phyloP scores from a whole-genome alignment of 2,888 invertebrate genomes.

The Cetonia aurata region DNA sequence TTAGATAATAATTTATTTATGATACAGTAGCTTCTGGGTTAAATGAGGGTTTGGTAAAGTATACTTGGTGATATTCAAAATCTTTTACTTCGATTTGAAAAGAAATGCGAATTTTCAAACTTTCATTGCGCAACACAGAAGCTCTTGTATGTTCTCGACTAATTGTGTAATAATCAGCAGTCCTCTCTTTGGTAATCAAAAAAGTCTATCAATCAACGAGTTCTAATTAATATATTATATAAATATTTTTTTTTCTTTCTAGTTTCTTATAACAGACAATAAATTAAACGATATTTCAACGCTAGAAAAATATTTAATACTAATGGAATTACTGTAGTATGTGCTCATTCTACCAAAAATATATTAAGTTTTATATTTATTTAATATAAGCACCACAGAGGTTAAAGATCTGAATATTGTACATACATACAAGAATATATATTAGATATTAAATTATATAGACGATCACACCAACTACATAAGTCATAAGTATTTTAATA shows the following conservation, averaged over 20 bases:
- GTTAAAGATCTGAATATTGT: no score
- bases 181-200: conserved; percentile 24
- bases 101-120: no score
- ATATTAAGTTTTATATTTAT: no score
- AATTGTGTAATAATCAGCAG: conserved; percentile 11
- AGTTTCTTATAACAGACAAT: conserved; percentile 20
- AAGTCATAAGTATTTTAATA: no score
- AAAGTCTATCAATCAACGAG: conserved; percentile 7
- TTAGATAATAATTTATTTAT: no score
- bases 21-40: not conserved
- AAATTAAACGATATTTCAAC: conserved; percentile 15
- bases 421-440: no score
- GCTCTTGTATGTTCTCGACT: not conserved
- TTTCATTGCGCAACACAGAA: not conserved
- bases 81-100: no score
- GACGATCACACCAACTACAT: no score
- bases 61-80: no score
- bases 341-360: not conserved
- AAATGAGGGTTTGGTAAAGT: not conserved
- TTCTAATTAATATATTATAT: conserved; percentile 9
- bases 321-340: conserved; percentile 18
- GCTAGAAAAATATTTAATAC: conserved; percentile 20
- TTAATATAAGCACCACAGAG: no score
- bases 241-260: conserved; percentile 9
- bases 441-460: no score